Evolutionary conservation across 1,140 invertebrate genomes (phyloP).

Genomic region (Charaxes varanes): DNA sequence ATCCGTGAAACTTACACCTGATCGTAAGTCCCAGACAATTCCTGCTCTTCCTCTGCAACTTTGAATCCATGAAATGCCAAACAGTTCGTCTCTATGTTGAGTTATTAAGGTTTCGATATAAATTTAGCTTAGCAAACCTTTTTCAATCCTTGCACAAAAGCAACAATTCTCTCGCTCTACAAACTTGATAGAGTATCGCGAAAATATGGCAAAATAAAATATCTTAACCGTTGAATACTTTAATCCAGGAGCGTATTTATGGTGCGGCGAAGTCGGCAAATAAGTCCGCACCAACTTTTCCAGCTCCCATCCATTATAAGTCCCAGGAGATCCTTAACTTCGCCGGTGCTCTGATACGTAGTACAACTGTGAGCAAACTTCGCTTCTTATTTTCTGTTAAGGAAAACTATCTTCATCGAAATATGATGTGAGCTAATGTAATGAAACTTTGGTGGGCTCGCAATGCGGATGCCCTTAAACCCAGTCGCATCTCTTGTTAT

Average conservation of each 20-base stretch:
- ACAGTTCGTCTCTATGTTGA: no score
- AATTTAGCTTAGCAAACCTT: no score
- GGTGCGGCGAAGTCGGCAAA: slow-evolving; percentile 32
- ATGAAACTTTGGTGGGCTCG: no score
- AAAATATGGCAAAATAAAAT: slow-evolving; percentile 16
- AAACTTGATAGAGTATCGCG: slow-evolving; percentile 3
- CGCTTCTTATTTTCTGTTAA: slow-evolving; percentile 9
- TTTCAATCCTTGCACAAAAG: slow-evolving; percentile 6
- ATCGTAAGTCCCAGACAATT: no score
- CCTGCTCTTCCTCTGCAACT: no score
- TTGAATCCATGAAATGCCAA: no score
- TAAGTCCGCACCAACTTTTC: slow-evolving; percentile 28
- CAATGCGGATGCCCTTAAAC: no score
- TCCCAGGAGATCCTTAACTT: slow-evolving; percentile 30
- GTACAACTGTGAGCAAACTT: slow-evolving; percentile 16
- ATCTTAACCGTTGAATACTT: slow-evolving; percentile 34
- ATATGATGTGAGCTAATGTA: no score
- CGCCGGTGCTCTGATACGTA: slow-evolving; percentile 29
- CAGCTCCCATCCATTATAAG: slow-evolving; percentile 32
- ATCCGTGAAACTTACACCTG: no score
- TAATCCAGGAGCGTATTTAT: slow-evolving; percentile 46
- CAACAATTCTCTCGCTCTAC: slow-evolving; percentile 4
- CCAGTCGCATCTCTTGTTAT: no score
- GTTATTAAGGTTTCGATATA: no score
- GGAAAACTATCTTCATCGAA: slow-evolving; percentile 1